phyloP scores from a whole-genome alignment of 1,140 invertebrate genomes.

The Idris sp. region DNA sequence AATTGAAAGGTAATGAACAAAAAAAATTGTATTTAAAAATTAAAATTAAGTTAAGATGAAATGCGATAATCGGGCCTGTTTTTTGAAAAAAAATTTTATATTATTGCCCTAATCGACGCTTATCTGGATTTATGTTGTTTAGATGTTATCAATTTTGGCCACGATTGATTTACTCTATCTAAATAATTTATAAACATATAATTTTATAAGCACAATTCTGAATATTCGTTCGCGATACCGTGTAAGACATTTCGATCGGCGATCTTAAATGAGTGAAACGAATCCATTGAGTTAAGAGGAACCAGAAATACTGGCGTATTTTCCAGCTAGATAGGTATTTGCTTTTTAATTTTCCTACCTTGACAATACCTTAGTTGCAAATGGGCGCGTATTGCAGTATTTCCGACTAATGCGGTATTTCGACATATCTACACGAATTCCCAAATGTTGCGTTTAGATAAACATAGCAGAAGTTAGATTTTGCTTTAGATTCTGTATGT shows the following conservation, averaged over 20 bases:
- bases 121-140: too few species aligned
- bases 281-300: conserved; percentile 72
- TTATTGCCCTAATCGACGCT: too few species aligned
- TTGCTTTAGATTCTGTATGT: too few species aligned
- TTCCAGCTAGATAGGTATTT: conserved; percentile 72
- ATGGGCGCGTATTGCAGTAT: conserved; percentile 56
- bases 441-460: too few species aligned
- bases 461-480: too few species aligned
- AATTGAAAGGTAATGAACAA: too few species aligned
- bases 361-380: conserved; percentile 54
- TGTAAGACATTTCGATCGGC: conserved; percentile 39
- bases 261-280: conserved; percentile 52
- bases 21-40: too few species aligned
- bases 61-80: too few species aligned
- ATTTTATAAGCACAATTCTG: conserved; percentile 35
- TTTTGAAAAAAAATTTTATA: too few species aligned
- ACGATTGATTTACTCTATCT: conserved; percentile 20
- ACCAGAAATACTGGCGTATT: conserved; percentile 70
- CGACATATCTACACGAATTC: too few species aligned
- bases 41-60: too few species aligned
- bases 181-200: conserved; percentile 4
- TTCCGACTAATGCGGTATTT: conserved; percentile 51
- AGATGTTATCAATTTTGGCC: too few species aligned
- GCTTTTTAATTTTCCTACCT: conserved; percentile 66
- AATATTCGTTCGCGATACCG: conserved; percentile 33